A percentile compares a stretch with the other conserved stretches of the same genome.
Evolutionary conservation across 1,140 invertebrate genomes (phyloP).

Genomic region (Brachionus paranguensis): DNA sequence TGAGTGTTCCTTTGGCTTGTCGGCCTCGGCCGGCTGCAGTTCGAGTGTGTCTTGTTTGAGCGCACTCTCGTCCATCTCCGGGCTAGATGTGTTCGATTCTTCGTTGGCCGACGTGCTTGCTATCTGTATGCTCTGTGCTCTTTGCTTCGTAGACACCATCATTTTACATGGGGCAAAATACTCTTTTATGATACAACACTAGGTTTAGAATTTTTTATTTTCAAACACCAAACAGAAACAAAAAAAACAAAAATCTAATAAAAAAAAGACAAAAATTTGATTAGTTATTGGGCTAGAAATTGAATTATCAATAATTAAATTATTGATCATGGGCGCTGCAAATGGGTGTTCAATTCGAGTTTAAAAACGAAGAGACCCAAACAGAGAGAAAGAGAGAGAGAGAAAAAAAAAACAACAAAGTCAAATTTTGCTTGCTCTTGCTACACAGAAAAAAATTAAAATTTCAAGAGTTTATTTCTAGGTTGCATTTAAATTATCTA

Average conservation of each 20-base stretch:
- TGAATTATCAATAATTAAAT: constrained; percentile 27
- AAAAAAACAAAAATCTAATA: constrained; percentile 7
- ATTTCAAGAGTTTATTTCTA: background rate
- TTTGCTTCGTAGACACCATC: constrained; percentile 15
- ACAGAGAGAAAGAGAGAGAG: background rate
- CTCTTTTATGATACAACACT: constrained; percentile 10
- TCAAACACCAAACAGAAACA: background rate
- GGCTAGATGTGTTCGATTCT: constrained; percentile 17
- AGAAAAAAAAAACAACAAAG: background rate
- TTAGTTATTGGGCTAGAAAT: background rate
- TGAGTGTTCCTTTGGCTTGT: background rate
- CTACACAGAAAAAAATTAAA: background rate
- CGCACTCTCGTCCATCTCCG: background rate
- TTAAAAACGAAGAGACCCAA: background rate
- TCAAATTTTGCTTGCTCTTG: background rate
- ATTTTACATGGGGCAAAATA: constrained; percentile 1
- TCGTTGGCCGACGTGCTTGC: background rate
- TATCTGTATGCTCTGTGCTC: constrained; percentile 10
- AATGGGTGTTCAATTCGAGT: background rate
- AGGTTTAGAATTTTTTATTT: background rate
- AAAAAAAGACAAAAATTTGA: background rate
- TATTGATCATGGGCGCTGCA: constrained; percentile 13
- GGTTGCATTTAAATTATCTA: background rate
- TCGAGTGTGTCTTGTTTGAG: background rate
- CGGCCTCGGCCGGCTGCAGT: background rate